These are phyloP conservation scores for Agelas oroides DNA, from an alignment of 37 sponge, comb jelly and placozoan species.

Conservation along the genomic window DNA sequence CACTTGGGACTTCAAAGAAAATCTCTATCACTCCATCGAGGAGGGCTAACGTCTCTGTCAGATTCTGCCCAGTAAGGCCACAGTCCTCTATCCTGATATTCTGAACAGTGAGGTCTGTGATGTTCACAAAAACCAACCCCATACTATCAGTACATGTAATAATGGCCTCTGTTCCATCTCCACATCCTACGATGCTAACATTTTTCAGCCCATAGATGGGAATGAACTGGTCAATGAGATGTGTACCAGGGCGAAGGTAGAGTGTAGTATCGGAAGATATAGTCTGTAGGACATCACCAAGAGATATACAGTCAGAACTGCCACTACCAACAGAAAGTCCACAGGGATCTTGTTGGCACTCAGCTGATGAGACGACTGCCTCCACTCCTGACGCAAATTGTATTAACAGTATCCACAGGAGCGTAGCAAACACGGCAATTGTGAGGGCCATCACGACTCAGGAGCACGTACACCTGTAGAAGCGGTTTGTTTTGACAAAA, in stretches of 20 bases:
- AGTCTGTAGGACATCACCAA: neutral
- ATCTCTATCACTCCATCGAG: neutral
- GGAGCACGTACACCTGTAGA: too few relatives aligned
- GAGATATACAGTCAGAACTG: too few relatives aligned
- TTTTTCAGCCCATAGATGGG: neutral
- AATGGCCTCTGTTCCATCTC: neutral
- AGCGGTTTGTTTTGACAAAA: too few relatives aligned
- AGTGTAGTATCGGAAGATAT: conserved; percentile 8
- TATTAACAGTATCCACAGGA: too few relatives aligned
- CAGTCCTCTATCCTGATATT: conserved; percentile 32
- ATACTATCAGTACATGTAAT: conserved; percentile 35
- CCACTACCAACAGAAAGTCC: too few relatives aligned
- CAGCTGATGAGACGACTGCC: too few relatives aligned
- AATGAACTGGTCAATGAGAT: neutral
- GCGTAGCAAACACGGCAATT: too few relatives aligned
- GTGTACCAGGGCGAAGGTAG: conserved; percentile 22
- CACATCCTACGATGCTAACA: conserved; percentile 21
- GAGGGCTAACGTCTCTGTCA: neutral
- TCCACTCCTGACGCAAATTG: too few relatives aligned
- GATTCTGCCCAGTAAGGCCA: conserved; percentile 27
- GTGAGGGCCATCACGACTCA: too few relatives aligned
- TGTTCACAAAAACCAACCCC: conserved; percentile 38
- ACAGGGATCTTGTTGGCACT: too few relatives aligned
- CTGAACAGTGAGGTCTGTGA: conserved; percentile 3
- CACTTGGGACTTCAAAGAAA: neutral